A percentile compares a stretch with the other conserved stretches of the same genome.
phyloP scores from a whole-genome alignment of 2,888 invertebrate species.

The Conus canariensis region DNA sequence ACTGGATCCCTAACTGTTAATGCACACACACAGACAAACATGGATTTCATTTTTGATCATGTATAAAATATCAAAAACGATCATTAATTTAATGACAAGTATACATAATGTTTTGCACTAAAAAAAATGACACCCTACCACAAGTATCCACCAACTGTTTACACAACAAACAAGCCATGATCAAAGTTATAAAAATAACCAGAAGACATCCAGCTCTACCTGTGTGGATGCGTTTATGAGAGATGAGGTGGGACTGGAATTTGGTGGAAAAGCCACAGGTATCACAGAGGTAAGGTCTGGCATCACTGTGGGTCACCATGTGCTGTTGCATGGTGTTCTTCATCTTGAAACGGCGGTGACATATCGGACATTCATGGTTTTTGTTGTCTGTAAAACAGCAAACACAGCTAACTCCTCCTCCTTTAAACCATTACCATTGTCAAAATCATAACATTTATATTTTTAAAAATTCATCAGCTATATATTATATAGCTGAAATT shows the following conservation, averaged over 20 bases:
- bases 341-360: conserved; percentile 82
- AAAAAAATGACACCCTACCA: no score
- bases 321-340: conserved; percentile 83
- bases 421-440: no score
- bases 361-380: conserved; percentile 82
- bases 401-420: neutral
- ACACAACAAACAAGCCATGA: neutral
- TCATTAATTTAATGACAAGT: no score
- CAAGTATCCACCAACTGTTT: no score
- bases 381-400: conserved; percentile 79
- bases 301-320: conserved; percentile 81
- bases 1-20: no score
- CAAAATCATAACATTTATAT: no score
- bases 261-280: conserved; percentile 86
- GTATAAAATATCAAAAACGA: no score
- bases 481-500: no score
- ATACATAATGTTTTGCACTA: no score
- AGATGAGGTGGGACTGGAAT: conserved; percentile 84
- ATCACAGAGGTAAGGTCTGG: conserved; percentile 84
- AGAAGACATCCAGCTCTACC: conserved; percentile 68
- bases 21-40: no score
- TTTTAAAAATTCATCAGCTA: no score
- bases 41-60: no score
- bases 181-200: neutral
- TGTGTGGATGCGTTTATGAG: conserved; percentile 84